Evolutionary conservation across 2,888 invertebrate genomes (phyloP).

Genomic region (Agrenia bidenticulata): DNA sequence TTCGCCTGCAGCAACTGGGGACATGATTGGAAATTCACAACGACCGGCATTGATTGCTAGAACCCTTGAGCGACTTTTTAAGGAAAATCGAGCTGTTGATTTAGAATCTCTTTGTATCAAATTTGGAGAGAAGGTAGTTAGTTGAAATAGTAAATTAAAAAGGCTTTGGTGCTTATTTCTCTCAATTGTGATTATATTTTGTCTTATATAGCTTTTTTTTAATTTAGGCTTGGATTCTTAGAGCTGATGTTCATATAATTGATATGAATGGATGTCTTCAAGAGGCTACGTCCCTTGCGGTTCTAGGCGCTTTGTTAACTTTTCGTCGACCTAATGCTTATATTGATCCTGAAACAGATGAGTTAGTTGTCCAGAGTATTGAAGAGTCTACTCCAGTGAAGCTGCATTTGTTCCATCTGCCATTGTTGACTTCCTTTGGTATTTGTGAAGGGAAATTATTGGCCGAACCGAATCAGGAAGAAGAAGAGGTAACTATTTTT

Average conservation of each 20-base stretch:
- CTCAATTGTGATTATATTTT: background rate
- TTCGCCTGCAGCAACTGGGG: slow-evolving; percentile 50
- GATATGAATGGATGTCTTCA: slow-evolving; percentile 51
- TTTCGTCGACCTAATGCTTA: slow-evolving; percentile 47
- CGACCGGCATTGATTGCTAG: slow-evolving; percentile 48
- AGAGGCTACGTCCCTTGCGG: slow-evolving; percentile 48
- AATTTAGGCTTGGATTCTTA: slow-evolving; percentile 49
- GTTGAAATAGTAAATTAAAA: background rate
- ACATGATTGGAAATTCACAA: slow-evolving; percentile 47
- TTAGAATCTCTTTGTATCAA: slow-evolving; percentile 51
- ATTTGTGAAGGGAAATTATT: slow-evolving; percentile 37
- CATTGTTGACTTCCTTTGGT: slow-evolving; percentile 45
- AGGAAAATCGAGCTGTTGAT: slow-evolving; percentile 49
- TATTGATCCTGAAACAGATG: slow-evolving; percentile 44
- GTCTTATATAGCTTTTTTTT: background rate
- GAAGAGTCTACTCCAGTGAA: slow-evolving; percentile 45
- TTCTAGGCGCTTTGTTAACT: slow-evolving; percentile 45
- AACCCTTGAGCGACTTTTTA: slow-evolving; percentile 47
- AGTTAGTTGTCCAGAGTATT: slow-evolving; percentile 38
- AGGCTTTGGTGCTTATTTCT: background rate
- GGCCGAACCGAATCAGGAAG: slow-evolving; percentile 45
- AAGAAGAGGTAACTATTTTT: slow-evolving; percentile 39
- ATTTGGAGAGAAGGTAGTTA: slow-evolving; percentile 49
- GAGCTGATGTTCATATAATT: slow-evolving; percentile 48
- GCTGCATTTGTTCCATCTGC: slow-evolving; percentile 47